These are phyloP conservation scores for Cephalopterus ornatus DNA, from an alignment of 2,113 vertebrate genomes.

Conservation along the genomic window DNA sequence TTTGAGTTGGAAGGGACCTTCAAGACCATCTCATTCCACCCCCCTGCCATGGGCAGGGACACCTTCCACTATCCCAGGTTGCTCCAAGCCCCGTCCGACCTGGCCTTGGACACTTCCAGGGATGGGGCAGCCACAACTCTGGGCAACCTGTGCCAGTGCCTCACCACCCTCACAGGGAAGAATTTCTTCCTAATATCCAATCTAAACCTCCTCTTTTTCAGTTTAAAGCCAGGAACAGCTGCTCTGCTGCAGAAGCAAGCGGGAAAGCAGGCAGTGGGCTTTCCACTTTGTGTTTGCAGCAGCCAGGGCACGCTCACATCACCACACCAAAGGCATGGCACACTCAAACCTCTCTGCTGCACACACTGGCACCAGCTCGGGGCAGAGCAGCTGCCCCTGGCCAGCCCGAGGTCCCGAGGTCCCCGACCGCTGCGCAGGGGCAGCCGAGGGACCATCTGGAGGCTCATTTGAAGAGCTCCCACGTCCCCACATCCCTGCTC, in stretches of 20 bases:
- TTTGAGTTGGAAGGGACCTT: background rate
- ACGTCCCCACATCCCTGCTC: background rate
- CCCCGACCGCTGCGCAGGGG: background rate
- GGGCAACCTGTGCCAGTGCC: background rate
- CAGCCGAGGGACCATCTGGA: background rate
- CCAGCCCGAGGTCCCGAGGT: background rate
- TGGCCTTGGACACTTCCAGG: background rate
- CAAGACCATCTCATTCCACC: background rate
- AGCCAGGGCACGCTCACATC: background rate
- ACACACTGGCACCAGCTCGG: background rate
- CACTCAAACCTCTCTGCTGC: background rate
- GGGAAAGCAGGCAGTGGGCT: background rate
- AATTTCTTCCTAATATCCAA: background rate
- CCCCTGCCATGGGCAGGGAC: background rate
- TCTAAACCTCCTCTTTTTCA: background rate
- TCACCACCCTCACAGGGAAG: background rate
- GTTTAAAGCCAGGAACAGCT: background rate
- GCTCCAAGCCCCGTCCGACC: background rate
- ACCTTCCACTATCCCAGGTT: background rate
- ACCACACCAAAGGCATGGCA: background rate
- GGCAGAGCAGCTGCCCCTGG: background rate
- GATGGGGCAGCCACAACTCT: background rate
- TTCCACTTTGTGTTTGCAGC: background rate
- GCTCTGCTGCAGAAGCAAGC: background rate
- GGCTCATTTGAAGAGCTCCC: conserved; percentile 8